Conservation (phyloP, 2,888 invertebrate genomes). For the Cistogaster globosa region DNA sequence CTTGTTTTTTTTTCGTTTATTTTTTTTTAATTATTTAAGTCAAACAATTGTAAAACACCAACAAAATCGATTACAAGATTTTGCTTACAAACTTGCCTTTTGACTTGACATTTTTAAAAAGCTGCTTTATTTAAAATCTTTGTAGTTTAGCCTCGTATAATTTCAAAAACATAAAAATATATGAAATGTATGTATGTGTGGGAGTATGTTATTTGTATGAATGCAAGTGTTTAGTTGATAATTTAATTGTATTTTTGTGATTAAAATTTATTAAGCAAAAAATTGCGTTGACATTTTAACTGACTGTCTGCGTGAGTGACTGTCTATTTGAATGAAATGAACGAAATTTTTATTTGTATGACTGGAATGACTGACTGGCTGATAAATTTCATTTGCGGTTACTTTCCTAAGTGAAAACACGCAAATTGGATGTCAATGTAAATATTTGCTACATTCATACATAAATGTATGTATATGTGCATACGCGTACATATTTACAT, state of each 20-base stretch:
- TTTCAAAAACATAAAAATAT: too few species aligned
- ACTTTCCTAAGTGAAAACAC: slow-evolving; percentile 73
- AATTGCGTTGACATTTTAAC: slow-evolving; percentile 78
- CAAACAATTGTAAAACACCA: too few species aligned
- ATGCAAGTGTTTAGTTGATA: slow-evolving; percentile 13
- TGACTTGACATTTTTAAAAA: too few species aligned
- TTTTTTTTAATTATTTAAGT: too few species aligned
- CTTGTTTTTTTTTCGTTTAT: too few species aligned
- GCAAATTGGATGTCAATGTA: slow-evolving; percentile 80
- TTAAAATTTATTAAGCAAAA: slow-evolving; percentile 72
- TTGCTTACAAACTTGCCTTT: too few species aligned
- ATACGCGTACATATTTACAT: too few species aligned
- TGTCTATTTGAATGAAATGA: slow-evolving; percentile 53
- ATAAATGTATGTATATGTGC: background rate
- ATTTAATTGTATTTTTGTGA: slow-evolving; percentile 58
- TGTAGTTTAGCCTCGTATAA: too few species aligned
- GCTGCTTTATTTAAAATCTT: too few species aligned
- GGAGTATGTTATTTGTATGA: background rate
- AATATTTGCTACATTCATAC: slow-evolving; percentile 73
- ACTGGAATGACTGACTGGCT: slow-evolving; percentile 57
- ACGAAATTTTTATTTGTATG: slow-evolving; percentile 28
- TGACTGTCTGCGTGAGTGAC: slow-evolving; percentile 66
- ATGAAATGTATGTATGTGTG: too few species aligned
- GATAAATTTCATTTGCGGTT: slow-evolving; percentile 75
- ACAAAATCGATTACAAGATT: too few species aligned